A percentile compares a stretch with the other conserved stretches of the same genome.
Conservation (phyloP, 2,888 invertebrate genomes). For the Lottia gigantea region DNA sequence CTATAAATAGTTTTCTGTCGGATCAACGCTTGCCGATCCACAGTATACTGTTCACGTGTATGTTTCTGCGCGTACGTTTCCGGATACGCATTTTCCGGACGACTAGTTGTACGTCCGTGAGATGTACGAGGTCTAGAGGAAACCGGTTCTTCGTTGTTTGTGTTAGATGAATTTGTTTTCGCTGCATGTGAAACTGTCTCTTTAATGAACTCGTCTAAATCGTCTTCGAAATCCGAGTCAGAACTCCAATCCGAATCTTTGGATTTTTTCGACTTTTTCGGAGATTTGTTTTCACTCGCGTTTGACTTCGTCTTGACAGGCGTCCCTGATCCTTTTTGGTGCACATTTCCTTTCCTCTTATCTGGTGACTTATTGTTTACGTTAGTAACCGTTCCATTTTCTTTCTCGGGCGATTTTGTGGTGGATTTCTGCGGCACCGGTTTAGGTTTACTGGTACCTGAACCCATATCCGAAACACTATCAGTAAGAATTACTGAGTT, state of each 20-base stretch:
- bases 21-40: slow-evolving; percentile 36
- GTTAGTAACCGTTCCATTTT: neutral
- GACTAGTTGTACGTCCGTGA: neutral
- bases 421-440: neutral
- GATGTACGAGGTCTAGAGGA: neutral
- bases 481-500: too few relatives aligned
- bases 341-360: too few relatives aligned
- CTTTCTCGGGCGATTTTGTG: neutral
- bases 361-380: neutral
- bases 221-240: slow-evolving; percentile 22
- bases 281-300: neutral
- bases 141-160: neutral
- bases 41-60: slow-evolving; percentile 39
- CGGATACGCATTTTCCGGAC: slow-evolving; percentile 22
- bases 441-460: neutral
- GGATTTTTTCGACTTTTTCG: neutral
- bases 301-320: neutral
- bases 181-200: neutral
- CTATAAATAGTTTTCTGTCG: slow-evolving; percentile 46
- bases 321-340: neutral
- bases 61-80: slow-evolving; percentile 48
- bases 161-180: neutral
- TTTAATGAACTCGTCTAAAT: slow-evolving; percentile 30
- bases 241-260: slow-evolving; percentile 7
- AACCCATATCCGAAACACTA: neutral